phyloP scores from a whole-genome alignment of 2,113 vertebrate species.

The Lipotes vexillifer region DNA sequence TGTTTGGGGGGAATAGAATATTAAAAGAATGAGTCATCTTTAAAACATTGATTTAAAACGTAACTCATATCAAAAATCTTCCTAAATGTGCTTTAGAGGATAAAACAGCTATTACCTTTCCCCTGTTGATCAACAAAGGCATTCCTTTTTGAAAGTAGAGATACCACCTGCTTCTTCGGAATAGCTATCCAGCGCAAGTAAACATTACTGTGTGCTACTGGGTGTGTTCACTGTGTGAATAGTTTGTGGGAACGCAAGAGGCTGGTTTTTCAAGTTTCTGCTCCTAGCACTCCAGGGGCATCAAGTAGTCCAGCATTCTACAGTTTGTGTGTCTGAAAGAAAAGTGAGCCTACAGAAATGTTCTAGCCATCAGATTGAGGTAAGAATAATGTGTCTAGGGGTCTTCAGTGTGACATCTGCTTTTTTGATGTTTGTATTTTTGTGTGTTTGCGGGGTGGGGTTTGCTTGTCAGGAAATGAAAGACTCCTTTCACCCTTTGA shows the following conservation, averaged over 20 bases:
- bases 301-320: constrained; percentile 33
- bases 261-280: constrained; percentile 81
- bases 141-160: constrained; percentile 24
- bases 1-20: background rate
- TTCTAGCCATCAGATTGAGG: constrained; percentile 38
- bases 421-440: constrained; percentile 20
- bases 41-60: background rate
- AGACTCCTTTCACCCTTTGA: background rate
- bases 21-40: constrained; percentile 6
- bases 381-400: constrained; percentile 39
- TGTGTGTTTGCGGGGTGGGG: background rate
- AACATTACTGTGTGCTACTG: constrained; percentile 63
- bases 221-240: constrained; percentile 75
- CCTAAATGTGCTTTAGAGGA: background rate
- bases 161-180: constrained; percentile 53
- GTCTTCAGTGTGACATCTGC: background rate
- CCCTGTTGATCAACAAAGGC: background rate
- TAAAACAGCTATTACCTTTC: constrained; percentile 29
- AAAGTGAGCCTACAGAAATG: background rate
- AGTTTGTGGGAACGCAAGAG: constrained; percentile 53
- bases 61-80: background rate
- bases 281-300: background rate
- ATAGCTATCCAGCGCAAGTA: constrained; percentile 47
- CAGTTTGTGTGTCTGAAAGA: constrained; percentile 35
- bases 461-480: constrained; percentile 31